Base-by-base conservation (phyloP, 1,140 invertebrate genomes). In the Cotesia typhae region DNA sequence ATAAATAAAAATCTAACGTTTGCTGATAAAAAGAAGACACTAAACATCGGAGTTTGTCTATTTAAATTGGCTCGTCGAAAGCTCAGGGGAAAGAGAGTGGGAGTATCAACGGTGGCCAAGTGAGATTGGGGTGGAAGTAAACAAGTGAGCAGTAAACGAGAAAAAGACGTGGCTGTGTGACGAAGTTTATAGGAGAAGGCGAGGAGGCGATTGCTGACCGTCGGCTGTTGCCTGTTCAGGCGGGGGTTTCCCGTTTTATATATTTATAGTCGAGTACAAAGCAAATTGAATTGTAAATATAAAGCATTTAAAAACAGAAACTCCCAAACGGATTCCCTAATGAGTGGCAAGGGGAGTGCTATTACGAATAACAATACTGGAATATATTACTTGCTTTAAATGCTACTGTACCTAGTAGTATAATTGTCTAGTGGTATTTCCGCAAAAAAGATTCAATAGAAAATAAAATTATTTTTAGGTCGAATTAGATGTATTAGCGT, bases 251-350 rank as follows among this genome's bases (percentile, higher is more conserved):
- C 20, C 20, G 65, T 7, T 12, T 37, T 35, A 51, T 67, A 59
- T 14, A 20, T 59, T 59, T 59, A 41, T 41, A 41, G 41, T 7
- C 6, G 57, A 14, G 14, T 59, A 67, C 65, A 67, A 67, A 67
- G 65, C 65, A 79, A 84, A 84, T 84, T 84, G 82, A 84, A 83
- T 84, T 84, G 82, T 82, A 84, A 83, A 84, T 83, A 83, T 77
- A 79, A 79, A 80, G 75, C 80, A 76, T 81, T 84, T 79, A 82
- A 83, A 83, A 83, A 83, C 77, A 71, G 70, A 64, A 71, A 75
- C 71, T 75, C 74, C 73, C 78, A 78, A 81, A 80, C 79, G 78
- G 79, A 80, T 80, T 81, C 73, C 69, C 74, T 80, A 81, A 81
- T 79, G 78, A 81, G 78, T 76, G 75, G 73, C 72, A 70, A 78